These are phyloP conservation scores for Tholera decimalis DNA, from an alignment of 2,888 invertebrate genomes.

Conservation along the genomic window DNA sequence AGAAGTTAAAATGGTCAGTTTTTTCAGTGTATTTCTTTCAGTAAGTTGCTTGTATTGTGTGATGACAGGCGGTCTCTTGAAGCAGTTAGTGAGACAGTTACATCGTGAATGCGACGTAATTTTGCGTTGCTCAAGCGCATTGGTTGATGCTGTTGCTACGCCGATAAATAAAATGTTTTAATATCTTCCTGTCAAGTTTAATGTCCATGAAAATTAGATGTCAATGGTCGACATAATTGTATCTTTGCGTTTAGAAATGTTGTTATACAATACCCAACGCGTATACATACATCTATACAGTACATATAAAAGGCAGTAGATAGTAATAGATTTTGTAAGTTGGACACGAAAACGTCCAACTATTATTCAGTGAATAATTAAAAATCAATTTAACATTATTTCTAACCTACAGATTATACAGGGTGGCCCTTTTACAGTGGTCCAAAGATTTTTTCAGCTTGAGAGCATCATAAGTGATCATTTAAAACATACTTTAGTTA, in stretches of 20 bases:
- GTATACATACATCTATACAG: no score
- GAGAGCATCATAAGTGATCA: no score
- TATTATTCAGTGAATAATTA: no score
- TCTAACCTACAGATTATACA: no score
- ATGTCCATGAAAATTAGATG: not conserved
- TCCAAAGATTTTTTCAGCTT: no score
- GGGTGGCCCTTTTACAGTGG: no score
- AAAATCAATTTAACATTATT: no score
- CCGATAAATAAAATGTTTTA: not conserved
- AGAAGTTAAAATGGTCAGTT: constrained; percentile 18
- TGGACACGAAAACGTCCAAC: not conserved
- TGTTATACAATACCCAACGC: not conserved
- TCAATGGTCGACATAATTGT: not conserved
- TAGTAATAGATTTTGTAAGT: not conserved
- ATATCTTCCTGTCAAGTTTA: not conserved
- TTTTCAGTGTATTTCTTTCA: constrained; percentile 30
- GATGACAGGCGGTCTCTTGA: constrained; percentile 3
- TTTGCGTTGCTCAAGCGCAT: not conserved
- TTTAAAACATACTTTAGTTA: no score
- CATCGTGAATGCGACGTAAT: not conserved
- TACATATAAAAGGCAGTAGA: no score
- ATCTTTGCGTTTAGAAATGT: not conserved
- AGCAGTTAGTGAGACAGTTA: not conserved
- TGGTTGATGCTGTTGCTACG: not conserved
- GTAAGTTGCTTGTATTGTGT: constrained; percentile 12